phyloP scores from a whole-genome alignment of 2,797 vertebrate genomes.

The Peromyscus melanophrys region DNA sequence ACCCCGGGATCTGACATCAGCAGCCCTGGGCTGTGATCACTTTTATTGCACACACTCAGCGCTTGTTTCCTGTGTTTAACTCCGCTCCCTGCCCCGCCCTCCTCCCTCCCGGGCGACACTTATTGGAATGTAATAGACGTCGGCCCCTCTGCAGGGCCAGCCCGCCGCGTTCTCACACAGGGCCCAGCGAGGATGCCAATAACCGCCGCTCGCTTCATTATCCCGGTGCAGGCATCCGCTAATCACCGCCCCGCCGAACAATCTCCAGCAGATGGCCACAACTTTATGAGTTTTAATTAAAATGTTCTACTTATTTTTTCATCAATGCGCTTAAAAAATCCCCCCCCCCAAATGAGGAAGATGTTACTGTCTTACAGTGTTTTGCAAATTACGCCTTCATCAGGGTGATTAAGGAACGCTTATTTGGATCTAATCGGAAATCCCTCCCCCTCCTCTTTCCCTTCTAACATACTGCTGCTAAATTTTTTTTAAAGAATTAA shows the following conservation, averaged over 20 bases:
- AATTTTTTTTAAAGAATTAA: constrained; percentile 89
- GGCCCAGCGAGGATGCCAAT: constrained; percentile 88
- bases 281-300: constrained; percentile 90
- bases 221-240: constrained; percentile 89
- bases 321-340: constrained; percentile 83
- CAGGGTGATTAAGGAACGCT: constrained; percentile 87
- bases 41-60: constrained; percentile 91
- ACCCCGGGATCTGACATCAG: constrained; percentile 92
- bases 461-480: constrained; percentile 88
- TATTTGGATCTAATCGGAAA: constrained; percentile 89
- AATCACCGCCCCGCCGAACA: constrained; percentile 89
- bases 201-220: constrained; percentile 90
- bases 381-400: constrained; percentile 86
- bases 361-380: constrained; percentile 86
- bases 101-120: constrained; percentile 86
- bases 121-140: constrained; percentile 90
- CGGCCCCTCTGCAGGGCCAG: constrained; percentile 89
- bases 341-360: constrained; percentile 80
- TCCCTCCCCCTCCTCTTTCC: constrained; percentile 73
- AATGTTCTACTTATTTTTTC: constrained; percentile 86
- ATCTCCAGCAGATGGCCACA: constrained; percentile 90
- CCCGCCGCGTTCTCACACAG: constrained; percentile 89
- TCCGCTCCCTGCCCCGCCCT: constrained; percentile 81
- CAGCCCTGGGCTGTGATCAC: constrained; percentile 92
- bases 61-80: constrained; percentile 92